Conservation (phyloP, 2,797 vertebrate genomes). For the Ciconia nigra region DNA sequence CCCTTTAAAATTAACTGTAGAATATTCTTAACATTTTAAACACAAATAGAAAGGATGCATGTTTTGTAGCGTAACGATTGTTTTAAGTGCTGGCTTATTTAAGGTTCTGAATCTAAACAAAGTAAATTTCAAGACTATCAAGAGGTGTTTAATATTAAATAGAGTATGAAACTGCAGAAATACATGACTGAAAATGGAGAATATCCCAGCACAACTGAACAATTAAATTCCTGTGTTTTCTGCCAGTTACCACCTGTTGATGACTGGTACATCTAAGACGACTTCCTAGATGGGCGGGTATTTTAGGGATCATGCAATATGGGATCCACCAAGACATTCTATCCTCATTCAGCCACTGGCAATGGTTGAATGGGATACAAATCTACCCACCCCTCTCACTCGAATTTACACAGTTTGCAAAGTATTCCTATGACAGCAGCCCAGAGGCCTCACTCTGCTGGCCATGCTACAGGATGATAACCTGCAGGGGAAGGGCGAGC, state of each 20-base stretch:
- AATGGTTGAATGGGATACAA: fast-evolving
- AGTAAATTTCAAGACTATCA: not conserved
- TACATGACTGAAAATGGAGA: not conserved
- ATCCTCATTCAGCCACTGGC: not conserved
- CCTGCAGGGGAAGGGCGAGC: not conserved
- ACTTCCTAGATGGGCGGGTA: not conserved
- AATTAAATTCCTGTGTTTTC: not conserved
- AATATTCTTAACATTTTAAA: not conserved
- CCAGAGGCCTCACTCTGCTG: not conserved
- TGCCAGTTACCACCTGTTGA: not conserved
- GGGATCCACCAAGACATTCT: not conserved
- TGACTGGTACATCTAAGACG: not conserved
- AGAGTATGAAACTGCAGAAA: not conserved
- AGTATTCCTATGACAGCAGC: not conserved
- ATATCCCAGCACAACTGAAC: not conserved
- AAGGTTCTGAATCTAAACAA: not conserved
- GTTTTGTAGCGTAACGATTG: not conserved
- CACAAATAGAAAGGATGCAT: not conserved
- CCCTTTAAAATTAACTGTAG: conserved; percentile 3
- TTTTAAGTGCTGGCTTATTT: not conserved
- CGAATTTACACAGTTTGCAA: not conserved
- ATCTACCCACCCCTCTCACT: not conserved
- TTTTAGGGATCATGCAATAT: not conserved
- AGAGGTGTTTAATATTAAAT: not conserved
- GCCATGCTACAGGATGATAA: not conserved